Conservation (phyloP, 2,888 invertebrate genomes). For the Lordiphosa fenestrarum region DNA sequence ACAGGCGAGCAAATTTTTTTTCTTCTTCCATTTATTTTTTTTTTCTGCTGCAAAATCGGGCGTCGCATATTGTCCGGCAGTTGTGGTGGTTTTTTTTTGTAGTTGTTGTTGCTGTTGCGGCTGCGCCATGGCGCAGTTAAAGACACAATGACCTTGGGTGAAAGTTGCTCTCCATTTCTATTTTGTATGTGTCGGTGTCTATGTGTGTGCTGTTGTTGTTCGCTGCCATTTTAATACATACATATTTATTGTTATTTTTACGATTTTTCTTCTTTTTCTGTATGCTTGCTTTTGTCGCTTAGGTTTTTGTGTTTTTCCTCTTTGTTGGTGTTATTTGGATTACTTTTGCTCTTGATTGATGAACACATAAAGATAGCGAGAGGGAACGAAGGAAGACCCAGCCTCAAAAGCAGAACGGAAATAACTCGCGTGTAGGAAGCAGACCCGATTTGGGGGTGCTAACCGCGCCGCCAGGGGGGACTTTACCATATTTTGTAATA, state of each 20-base stretch:
- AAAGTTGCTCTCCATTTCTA: slow-evolving; percentile 75
- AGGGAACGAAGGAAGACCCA: not conserved
- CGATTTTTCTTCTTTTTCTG: slow-evolving; percentile 39
- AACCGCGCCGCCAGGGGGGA: no score
- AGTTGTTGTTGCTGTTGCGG: slow-evolving; percentile 28
- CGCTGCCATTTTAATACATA: slow-evolving; percentile 47
- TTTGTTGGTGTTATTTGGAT: slow-evolving; percentile 48
- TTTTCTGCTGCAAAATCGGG: not conserved
- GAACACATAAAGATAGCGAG: slow-evolving; percentile 26
- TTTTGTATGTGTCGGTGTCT: slow-evolving; percentile 43
- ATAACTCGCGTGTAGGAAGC: slow-evolving; percentile 60
- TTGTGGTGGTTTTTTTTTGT: slow-evolving; percentile 11
- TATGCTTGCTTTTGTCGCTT: slow-evolving; percentile 37
- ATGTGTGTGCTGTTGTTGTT: slow-evolving; percentile 15
- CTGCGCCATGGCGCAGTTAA: slow-evolving; percentile 55
- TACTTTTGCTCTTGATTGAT: slow-evolving; percentile 69
- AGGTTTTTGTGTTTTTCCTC: not conserved
- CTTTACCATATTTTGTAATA: slow-evolving; percentile 21
- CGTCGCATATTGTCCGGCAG: slow-evolving; percentile 7
- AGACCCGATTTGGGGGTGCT: not conserved
- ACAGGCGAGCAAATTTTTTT: slow-evolving; percentile 1
- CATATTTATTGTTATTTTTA: slow-evolving; percentile 41
- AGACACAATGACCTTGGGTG: slow-evolving; percentile 72
- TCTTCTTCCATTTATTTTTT: slow-evolving; percentile 1
- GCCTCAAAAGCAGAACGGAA: slow-evolving; percentile 60